phyloP scores from a whole-genome alignment of 1,140 invertebrate species.

The Riptortus pedestris region DNA sequence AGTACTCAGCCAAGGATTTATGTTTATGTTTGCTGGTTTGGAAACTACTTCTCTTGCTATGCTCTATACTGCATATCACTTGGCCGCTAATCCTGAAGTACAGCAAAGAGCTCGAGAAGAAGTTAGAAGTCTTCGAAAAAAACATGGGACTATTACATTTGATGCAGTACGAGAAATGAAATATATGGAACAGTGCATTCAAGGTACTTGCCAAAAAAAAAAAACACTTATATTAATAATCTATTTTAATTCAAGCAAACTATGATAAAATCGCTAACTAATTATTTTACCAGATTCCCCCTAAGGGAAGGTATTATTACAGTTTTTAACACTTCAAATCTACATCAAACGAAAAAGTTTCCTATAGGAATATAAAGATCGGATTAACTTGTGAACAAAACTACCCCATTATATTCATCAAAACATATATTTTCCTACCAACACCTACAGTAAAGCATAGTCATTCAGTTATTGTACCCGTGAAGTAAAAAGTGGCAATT shows the following conservation, averaged over 20 bases:
- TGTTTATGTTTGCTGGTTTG: conserved; percentile 28
- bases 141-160: conserved; percentile 41
- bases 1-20: conserved; percentile 28
- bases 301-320: background rate
- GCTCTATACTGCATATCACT: conserved; percentile 27
- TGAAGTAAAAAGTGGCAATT: too few species aligned
- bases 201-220: conserved; percentile 35
- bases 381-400: too few species aligned
- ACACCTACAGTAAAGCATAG: too few species aligned
- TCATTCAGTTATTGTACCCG: too few species aligned
- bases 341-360: background rate
- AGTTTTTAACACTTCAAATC: background rate
- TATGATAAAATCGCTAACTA: background rate
- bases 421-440: too few species aligned
- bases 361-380: background rate
- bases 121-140: conserved; percentile 39
- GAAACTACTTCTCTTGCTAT: conserved; percentile 27
- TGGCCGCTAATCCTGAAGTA: conserved; percentile 35
- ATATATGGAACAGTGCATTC: conserved; percentile 47
- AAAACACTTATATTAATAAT: background rate
- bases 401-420: too few species aligned
- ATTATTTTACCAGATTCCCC: conserved; percentile 1
- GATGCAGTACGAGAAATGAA: conserved; percentile 44
- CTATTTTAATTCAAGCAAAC: background rate
- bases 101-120: conserved; percentile 46